These are phyloP conservation scores for Pampusana beccarii DNA, from an alignment of 2,113 vertebrate genomes.

Conservation along the genomic window DNA sequence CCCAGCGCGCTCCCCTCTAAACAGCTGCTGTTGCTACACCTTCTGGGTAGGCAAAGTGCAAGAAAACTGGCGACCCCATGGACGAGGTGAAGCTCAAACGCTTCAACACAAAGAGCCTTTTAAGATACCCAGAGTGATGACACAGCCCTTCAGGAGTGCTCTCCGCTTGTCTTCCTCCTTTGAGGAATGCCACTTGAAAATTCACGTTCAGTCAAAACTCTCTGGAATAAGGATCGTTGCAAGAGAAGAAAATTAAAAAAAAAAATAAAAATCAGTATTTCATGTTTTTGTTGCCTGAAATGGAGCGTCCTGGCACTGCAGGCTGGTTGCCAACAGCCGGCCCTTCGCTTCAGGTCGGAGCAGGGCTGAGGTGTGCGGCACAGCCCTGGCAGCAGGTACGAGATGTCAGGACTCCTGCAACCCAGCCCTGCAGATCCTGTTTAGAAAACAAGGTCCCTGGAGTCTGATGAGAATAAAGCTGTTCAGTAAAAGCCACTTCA, in stretches of 20 bases:
- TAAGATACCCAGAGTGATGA: neutral
- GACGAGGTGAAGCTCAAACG: neutral
- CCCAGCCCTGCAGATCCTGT: neutral
- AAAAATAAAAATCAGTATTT: neutral
- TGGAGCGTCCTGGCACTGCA: neutral
- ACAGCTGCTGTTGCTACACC: neutral
- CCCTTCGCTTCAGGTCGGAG: neutral
- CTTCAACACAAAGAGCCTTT: neutral
- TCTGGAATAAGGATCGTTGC: neutral
- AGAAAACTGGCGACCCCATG: neutral
- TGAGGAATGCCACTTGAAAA: slow-evolving; percentile 7
- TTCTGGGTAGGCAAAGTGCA: neutral
- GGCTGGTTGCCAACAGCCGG: neutral
- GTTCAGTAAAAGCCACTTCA: slow-evolving; percentile 27
- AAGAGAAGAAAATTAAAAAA: neutral
- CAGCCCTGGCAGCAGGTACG: neutral
- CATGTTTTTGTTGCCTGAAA: neutral
- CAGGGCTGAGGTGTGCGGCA: neutral
- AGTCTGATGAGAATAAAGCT: neutral
- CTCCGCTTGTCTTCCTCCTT: neutral
- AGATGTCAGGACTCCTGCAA: neutral
- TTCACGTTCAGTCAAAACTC: neutral
- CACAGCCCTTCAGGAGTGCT: neutral
- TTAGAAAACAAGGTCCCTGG: slow-evolving; percentile 44
- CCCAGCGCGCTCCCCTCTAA: neutral